A percentile compares a stretch with the other conserved stretches of the same genome.
phyloP scores from a whole-genome alignment of 1,140 invertebrate genomes.

The Rhagoletis pomonella region DNA sequence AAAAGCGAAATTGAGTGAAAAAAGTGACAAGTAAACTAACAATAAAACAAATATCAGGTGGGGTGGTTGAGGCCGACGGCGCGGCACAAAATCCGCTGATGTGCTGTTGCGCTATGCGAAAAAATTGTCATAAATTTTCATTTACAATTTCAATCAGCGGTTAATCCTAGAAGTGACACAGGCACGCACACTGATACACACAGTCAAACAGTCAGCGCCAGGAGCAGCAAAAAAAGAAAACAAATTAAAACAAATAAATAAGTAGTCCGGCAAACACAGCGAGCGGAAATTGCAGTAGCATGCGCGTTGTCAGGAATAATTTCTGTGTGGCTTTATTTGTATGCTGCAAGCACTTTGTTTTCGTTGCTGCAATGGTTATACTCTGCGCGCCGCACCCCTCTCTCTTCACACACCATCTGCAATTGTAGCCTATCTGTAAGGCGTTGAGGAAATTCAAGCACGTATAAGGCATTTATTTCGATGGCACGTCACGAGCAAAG shows the following conservation, averaged over 20 bases:
- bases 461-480: slow-evolving; percentile 60
- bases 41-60: not conserved
- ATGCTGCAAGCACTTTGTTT: slow-evolving; percentile 66
- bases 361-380: slow-evolving; percentile 55
- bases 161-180: slow-evolving; percentile 65
- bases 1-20: not conserved
- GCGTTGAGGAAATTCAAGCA: slow-evolving; percentile 70
- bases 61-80: not conserved
- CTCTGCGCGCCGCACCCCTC: slow-evolving; percentile 63
- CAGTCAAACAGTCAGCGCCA: not conserved
- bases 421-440: not conserved
- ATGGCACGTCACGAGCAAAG: slow-evolving; percentile 58
- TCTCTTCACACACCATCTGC: not conserved
- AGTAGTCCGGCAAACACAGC: not conserved
- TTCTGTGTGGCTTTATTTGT: slow-evolving; percentile 70
- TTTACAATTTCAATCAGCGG: slow-evolving; percentile 74
- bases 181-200: not conserved
- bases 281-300: slow-evolving; percentile 17
- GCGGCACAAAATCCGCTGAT: not conserved
- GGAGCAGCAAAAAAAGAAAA: not conserved
- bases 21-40: not conserved
- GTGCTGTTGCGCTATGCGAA: not conserved
- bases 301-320: not conserved
- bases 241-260: slow-evolving; percentile 27
- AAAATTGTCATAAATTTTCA: slow-evolving; percentile 69